Percentiles rank a stretch among this genome's conserved stretches.
These are phyloP conservation scores for Latrodectus elegans DNA, from an alignment of 2,888 invertebrate species.

Conservation along the genomic window DNA sequence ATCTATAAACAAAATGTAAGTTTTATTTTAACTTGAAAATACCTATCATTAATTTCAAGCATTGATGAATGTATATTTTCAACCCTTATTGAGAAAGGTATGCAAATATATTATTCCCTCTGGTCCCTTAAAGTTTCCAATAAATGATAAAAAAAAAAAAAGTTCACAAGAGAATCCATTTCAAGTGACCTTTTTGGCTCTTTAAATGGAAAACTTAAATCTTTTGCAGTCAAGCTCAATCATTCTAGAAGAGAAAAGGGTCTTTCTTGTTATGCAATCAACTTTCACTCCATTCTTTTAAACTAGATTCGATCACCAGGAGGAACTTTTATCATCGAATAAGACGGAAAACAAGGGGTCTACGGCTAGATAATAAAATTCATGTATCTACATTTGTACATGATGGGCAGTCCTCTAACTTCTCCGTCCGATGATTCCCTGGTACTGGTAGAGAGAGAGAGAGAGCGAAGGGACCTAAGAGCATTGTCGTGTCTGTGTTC, in stretches of 20 bases:
- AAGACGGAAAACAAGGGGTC: conserved; percentile 10
- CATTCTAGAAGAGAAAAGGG: conserved; percentile 16
- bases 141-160: no score
- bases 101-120: no score
- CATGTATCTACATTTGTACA: conserved; percentile 43
- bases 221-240: conserved; percentile 3
- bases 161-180: no score
- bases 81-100: no score
- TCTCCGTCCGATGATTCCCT: conserved; percentile 21
- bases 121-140: no score
- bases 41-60: no score
- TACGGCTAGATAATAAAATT: conserved; percentile 21
- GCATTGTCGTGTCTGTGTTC: conserved; percentile 63
- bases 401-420: conserved; percentile 14
- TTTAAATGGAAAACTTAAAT: no score
- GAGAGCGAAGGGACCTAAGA: conserved; percentile 53
- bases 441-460: conserved; percentile 1
- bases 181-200: no score
- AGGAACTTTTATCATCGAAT: conserved; percentile 16
- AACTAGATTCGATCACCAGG: conserved; percentile 9
- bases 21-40: no score
- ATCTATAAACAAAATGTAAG: no score
- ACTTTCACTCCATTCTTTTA: not conserved
- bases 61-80: no score
- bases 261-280: not conserved